A percentile compares a stretch with the other conserved stretches of the same genome.
Evolutionary conservation across 2,113 vertebrate species (phyloP).

Genomic region (Cyprinodon variegatus): DNA sequence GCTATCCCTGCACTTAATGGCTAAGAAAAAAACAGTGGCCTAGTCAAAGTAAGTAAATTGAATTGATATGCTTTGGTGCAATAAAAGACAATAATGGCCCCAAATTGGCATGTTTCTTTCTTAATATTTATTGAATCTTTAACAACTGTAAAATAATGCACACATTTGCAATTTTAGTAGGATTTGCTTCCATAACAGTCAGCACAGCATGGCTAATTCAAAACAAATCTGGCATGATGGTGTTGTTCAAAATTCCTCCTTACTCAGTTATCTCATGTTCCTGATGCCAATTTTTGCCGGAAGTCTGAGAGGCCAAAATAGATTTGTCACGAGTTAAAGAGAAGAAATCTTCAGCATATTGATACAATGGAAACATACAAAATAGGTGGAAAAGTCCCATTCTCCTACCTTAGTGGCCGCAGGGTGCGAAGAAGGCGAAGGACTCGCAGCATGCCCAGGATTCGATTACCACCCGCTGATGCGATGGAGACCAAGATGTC

Average conservation of each 20-base stretch:
- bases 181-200: no score
- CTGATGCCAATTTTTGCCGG: neutral
- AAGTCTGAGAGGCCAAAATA: neutral
- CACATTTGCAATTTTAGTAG: no score
- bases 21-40: no score
- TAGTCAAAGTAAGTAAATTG: no score
- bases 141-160: no score
- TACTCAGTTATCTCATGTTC: neutral
- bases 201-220: neutral
- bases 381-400: conserved; percentile 1
- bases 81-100: no score
- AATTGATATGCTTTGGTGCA: no score
- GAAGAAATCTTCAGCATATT: neutral
- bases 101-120: neutral
- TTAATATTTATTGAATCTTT: no score
- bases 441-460: conserved; percentile 92
- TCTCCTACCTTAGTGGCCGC: conserved; percentile 88
- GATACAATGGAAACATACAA: neutral
- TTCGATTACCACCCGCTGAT: conserved; percentile 91
- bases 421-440: conserved; percentile 92
- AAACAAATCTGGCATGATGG: neutral
- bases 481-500: conserved; percentile 96
- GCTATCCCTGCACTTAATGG: no score
- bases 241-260: neutral
- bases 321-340: neutral